Evolutionary conservation across 2,797 vertebrate genomes (phyloP).

Genomic region (Distichodus sexfasciatus): DNA sequence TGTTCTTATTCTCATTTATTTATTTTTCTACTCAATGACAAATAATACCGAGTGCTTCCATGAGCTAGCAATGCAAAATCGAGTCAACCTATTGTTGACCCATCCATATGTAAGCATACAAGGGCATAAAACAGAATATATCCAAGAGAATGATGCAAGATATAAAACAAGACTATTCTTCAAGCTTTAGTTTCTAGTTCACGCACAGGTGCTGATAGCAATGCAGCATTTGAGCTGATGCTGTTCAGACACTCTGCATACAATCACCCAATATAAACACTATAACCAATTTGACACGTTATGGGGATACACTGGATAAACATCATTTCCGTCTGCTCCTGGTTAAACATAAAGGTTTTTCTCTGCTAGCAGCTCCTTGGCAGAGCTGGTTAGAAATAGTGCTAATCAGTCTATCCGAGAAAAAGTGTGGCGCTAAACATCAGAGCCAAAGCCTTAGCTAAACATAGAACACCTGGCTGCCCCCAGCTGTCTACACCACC

Average conservation of each 20-base stretch:
- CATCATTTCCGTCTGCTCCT: background rate
- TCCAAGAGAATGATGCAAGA: too few relatives aligned
- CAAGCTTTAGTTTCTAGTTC: background rate
- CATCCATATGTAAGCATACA: too few relatives aligned
- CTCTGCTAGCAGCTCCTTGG: background rate
- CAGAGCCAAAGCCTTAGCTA: constrained; percentile 2
- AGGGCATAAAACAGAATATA: too few relatives aligned
- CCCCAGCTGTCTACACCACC: background rate
- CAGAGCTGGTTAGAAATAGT: background rate
- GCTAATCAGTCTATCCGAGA: constrained; percentile 22
- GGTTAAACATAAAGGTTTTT: background rate
- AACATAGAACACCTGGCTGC: constrained; percentile 16
- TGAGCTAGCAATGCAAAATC: too few relatives aligned
- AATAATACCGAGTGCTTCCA: too few relatives aligned
- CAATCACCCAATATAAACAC: too few relatives aligned
- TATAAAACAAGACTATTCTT: too few relatives aligned
- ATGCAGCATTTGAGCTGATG: background rate
- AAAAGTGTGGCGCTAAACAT: constrained; percentile 24
- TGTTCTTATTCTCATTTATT: too few relatives aligned
- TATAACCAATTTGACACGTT: background rate
- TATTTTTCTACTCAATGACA: too few relatives aligned
- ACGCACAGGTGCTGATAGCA: background rate
- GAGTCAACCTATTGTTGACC: too few relatives aligned
- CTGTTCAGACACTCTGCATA: background rate
- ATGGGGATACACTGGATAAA: too few relatives aligned